These are phyloP conservation scores for Lepidotrigona ventralis DNA, from an alignment of 1,140 invertebrate species.

Conservation along the genomic window DNA sequence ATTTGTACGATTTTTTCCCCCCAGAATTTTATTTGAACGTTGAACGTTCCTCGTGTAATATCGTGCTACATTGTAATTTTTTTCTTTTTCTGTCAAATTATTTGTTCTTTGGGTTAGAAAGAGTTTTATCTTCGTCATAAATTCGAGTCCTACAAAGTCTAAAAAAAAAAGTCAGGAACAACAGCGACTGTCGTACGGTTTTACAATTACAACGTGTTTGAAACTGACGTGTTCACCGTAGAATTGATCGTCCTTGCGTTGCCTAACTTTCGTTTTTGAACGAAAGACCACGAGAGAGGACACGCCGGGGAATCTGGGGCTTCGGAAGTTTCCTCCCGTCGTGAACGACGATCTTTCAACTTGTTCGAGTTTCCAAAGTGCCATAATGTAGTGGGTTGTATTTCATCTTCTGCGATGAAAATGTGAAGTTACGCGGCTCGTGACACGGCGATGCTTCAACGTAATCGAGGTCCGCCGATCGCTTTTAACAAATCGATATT, in stretches of 20 bases:
- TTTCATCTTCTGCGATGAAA: constrained; percentile 39
- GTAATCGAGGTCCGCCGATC: background rate
- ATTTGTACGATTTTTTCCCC: too few species aligned
- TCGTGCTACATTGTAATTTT: too few species aligned
- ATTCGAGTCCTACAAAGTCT: too few species aligned
- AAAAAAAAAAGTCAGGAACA: background rate
- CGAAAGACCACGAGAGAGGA: too few species aligned
- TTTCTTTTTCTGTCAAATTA: too few species aligned
- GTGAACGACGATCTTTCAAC: constrained; percentile 42
- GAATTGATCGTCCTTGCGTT: background rate
- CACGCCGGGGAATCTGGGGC: background rate
- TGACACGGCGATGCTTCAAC: background rate
- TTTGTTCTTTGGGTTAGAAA: too few species aligned
- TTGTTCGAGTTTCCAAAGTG: constrained; percentile 31
- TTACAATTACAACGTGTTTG: background rate
- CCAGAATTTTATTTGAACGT: too few species aligned
- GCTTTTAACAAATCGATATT: constrained; percentile 5
- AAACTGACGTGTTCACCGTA: background rate
- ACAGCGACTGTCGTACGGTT: too few species aligned
- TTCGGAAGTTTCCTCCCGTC: constrained; percentile 17
- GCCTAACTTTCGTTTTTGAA: background rate
- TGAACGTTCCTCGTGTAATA: too few species aligned
- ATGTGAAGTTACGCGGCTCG: constrained; percentile 32
- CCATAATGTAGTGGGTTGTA: background rate
- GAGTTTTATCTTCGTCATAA: too few species aligned